These are phyloP conservation scores for Seira ritae DNA, from an alignment of 2,888 invertebrate species.

Conservation along the genomic window DNA sequence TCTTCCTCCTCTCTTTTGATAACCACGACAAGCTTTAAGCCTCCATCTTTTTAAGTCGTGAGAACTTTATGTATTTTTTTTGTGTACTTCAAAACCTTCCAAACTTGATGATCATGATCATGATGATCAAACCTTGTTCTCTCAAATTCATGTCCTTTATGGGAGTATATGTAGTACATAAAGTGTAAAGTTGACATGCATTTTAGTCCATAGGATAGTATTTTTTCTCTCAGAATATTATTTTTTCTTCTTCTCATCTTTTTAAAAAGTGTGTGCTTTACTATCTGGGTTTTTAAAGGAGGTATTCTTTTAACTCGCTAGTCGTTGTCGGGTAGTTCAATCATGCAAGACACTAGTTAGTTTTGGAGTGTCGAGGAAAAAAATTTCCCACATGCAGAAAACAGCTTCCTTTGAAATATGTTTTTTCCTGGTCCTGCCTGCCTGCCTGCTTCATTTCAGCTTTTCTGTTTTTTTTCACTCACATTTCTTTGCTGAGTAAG, in stretches of 20 bases:
- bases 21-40: background rate
- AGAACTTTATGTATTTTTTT: background rate
- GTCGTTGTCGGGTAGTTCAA: background rate
- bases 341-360: slow-evolving; percentile 22
- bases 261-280: background rate
- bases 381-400: slow-evolving; percentile 55
- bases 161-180: background rate
- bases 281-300: slow-evolving; percentile 37
- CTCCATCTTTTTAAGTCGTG: background rate
- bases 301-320: slow-evolving; percentile 30
- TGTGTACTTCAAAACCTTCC: background rate
- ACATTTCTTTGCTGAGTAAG: too few relatives aligned
- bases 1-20: background rate
- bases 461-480: slow-evolving; percentile 13
- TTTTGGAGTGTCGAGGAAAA: slow-evolving; percentile 39
- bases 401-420: background rate
- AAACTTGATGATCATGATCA: background rate
- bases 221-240: too few relatives aligned
- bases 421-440: slow-evolving; percentile 11
- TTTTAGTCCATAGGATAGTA: background rate
- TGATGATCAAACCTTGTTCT: background rate
- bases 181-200: background rate
- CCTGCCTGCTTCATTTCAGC: slow-evolving; percentile 12
- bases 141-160: background rate
- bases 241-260: background rate